Percentiles rank a stretch among this genome's conserved stretches.
Evolutionary conservation across 2,113 vertebrate genomes (phyloP).

Genomic region (Tenebrosternarchus preto): DNA sequence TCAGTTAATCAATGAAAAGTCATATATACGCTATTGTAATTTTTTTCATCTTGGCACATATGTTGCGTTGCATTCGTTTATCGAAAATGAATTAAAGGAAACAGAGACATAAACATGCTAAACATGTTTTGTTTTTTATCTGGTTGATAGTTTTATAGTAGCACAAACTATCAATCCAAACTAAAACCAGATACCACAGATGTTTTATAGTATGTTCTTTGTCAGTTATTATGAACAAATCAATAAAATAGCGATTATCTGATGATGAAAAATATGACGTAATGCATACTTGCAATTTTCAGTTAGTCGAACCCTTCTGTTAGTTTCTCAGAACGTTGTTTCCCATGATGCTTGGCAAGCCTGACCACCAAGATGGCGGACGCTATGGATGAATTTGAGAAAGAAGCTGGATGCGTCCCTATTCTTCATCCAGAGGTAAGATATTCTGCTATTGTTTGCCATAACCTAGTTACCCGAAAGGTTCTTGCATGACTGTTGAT

Average conservation of each 20-base stretch:
- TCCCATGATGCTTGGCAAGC: slow-evolving; percentile 88
- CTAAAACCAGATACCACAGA: too few species aligned
- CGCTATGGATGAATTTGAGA: slow-evolving; percentile 91
- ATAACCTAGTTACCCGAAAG: too few species aligned
- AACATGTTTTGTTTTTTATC: too few species aligned
- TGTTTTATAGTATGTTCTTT: too few species aligned
- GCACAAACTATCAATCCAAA: too few species aligned
- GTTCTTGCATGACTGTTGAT: background rate
- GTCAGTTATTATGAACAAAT: background rate
- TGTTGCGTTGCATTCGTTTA: too few species aligned
- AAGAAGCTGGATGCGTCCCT: slow-evolving; percentile 92
- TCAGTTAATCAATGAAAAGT: too few species aligned
- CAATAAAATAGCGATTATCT: background rate
- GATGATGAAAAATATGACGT: slow-evolving; percentile 41
- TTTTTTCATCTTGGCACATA: too few species aligned
- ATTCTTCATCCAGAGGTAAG: slow-evolving; percentile 93
- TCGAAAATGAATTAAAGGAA: too few species aligned
- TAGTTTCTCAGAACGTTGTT: slow-evolving; percentile 30
- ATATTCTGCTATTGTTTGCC: background rate
- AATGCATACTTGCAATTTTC: background rate
- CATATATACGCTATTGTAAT: too few species aligned
- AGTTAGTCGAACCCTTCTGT: background rate
- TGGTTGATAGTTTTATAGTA: too few species aligned
- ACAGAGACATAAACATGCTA: too few species aligned
- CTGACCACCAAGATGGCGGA: slow-evolving; percentile 93